Conservation (phyloP, 2,888 invertebrate genomes). For the Phragmatobia fuliginosa region DNA sequence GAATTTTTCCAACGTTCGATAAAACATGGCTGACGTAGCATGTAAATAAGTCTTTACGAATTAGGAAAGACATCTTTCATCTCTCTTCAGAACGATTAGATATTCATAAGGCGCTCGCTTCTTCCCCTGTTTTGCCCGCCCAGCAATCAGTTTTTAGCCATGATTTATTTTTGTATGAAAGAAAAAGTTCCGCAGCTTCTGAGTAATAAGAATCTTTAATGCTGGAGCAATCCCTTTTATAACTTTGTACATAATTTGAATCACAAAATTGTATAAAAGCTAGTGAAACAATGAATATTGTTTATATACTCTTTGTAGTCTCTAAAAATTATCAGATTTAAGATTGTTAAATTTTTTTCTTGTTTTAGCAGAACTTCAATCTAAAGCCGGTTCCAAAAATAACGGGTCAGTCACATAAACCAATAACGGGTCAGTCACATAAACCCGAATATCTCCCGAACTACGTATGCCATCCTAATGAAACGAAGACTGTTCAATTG, state of each 20-base stretch:
- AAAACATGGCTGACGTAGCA: constrained; percentile 62
- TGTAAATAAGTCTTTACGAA: constrained; percentile 75
- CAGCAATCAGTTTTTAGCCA: constrained; percentile 58
- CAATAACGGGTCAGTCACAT: too few relatives aligned
- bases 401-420: too few relatives aligned
- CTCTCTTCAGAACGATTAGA: constrained; percentile 74
- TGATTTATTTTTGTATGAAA: constrained; percentile 71
- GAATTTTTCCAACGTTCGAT: constrained; percentile 42
- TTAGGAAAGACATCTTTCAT: constrained; percentile 78
- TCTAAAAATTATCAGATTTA: neutral
- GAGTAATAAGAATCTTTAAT: constrained; percentile 74
- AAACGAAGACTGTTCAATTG: too few relatives aligned
- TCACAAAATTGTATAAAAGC: neutral
- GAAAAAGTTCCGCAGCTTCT: constrained; percentile 69
- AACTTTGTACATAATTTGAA: neutral
- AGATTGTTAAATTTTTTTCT: neutral
- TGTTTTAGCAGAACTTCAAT: neutral
- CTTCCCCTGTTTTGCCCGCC: constrained; percentile 55
- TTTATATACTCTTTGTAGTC: neutral
- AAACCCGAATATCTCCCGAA: too few relatives aligned
- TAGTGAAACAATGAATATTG: neutral
- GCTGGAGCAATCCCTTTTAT: constrained; percentile 3
- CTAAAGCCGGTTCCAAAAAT: too few relatives aligned
- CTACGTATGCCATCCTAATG: too few relatives aligned
- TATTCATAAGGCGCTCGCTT: constrained; percentile 75